Evolutionary conservation across 2,888 invertebrate genomes (phyloP), one percentile per base, ranked within the genome.

Genomic region (Tetanocera ferruginea): DNA sequence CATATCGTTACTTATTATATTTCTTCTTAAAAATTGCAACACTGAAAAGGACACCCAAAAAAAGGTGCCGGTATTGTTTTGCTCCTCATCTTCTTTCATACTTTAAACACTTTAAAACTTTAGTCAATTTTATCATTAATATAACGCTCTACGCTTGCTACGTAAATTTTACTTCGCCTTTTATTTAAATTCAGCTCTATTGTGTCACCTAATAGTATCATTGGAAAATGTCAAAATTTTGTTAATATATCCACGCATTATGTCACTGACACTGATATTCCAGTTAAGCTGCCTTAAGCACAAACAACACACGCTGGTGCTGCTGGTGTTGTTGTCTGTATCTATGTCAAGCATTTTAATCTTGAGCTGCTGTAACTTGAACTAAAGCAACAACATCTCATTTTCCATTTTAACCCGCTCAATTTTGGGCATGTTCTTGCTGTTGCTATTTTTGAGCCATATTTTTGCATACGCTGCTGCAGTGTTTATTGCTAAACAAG

Each of bases 181-280:
- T 55, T 5, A 8, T 8, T 55, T 55, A 55, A 25, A 71, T 55
- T 31, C 11, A 25, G 31, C 31, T 55, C 55, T 57, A 34, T 37
- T 57, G 34, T 71, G 31, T 25, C 34, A 55, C 52, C 52, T 19
- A 51, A 19, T 19, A 14, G 37, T 28, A 11, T 62, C 73, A 64
- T 51, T 74, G 49, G 49, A 74, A 73, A 74, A 74, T 74, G 64
- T 37, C 64, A 74, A 74, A 74, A 62, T 51, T 25, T 62, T 31
- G 64, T 64, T 64, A 73, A 74, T 64, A 64, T 17, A 37, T 64
- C 9, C 28, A n/a, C 64, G 73, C 51, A n/a, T 72, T 8, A 55
- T 57, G 57, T 52, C 14, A 25, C 28, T 57, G 28, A 64, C 31
- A 25, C 6, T 64, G 57, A 57, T 51, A 49, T 9, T 69, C 5